Evolutionary conservation across 2,797 vertebrate species (phyloP).

Genomic region (Channallabes apus): DNA sequence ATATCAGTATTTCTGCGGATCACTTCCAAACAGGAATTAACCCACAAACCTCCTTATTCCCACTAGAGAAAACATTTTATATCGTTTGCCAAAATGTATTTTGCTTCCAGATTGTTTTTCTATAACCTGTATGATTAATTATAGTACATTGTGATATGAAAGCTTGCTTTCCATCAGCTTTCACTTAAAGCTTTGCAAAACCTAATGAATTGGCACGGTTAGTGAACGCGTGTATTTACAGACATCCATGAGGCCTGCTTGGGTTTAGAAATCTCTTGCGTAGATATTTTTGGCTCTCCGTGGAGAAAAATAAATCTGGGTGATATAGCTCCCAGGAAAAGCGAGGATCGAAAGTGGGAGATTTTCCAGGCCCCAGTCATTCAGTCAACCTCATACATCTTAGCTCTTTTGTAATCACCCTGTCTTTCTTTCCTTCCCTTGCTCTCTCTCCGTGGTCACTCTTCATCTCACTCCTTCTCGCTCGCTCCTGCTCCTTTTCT

Average conservation of each 20-base stretch:
- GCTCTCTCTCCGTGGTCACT: neutral
- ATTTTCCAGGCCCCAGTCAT: conserved; percentile 54
- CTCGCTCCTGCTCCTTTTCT: conserved; percentile 41
- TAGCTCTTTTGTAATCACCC: conserved; percentile 52
- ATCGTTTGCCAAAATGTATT: conserved; percentile 32
- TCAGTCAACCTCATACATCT: conserved; percentile 47
- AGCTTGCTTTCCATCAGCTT: conserved; percentile 26
- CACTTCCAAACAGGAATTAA: conserved; percentile 5
- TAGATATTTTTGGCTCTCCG: conserved; percentile 45
- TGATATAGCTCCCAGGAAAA: conserved; percentile 46
- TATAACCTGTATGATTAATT: conserved; percentile 36
- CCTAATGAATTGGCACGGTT: conserved; percentile 37
- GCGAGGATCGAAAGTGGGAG: conserved; percentile 44
- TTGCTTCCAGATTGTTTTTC: conserved; percentile 23
- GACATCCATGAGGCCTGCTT: conserved; percentile 41
- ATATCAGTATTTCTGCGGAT: neutral
- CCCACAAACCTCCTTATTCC: neutral
- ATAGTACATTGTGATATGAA: conserved; percentile 26
- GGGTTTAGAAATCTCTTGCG: conserved; percentile 28
- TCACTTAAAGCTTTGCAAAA: conserved; percentile 2
- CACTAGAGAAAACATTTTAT: conserved; percentile 19
- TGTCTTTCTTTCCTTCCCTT: conserved; percentile 36
- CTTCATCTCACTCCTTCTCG: conserved; percentile 5
- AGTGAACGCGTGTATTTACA: conserved; percentile 32
- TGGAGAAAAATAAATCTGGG: conserved; percentile 52